Base-by-base conservation (phyloP, 2,888 invertebrate genomes). In the Caenorhabditis sp. region DNA sequence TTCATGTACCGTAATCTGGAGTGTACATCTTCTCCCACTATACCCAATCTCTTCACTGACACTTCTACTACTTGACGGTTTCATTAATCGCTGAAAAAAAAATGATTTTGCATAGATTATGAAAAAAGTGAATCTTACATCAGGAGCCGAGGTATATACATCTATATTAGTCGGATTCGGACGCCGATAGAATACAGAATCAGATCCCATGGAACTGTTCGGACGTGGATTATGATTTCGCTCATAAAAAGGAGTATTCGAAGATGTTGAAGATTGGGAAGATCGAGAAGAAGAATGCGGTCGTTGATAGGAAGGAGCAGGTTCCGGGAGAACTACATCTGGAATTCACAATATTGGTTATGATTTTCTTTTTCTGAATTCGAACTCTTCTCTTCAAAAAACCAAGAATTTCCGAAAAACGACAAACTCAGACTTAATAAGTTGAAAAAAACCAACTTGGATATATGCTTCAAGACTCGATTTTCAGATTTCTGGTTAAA, bases 1-100 rank as follows among this genome's bases (percentile, higher is more conserved):
- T 49, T 76, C 61, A 63, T 81, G 79, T 5, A 77, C 67, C 25
- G 76, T 76, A 49, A 78, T 58, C 43, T 76, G 59, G 60, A 78
- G 20, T 26, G 23, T 26, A 43, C 59, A 65, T 21, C 65, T 70
- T 23, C 68, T 73, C 17, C 77, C 75, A 31, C 58, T 54, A 20
- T 56, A 31, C 17, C 58, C 50, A 25, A 70, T 20, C 38, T 70
- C 70, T 57, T 70, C 69, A 53, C 64, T 43, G 3, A 43, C 14
- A 3, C 43, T 43, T 7, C 14, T 43, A 3, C 14, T 31, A 31
- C 5, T 31, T 31, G 31, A 31, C 4, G 31, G 31, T 31, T 31
- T 31, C 10, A 31, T 4, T 7, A 31, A 10, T 31, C 31, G 31
- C 31, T 31, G 31, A 10, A 31, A 31, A 31, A 4, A 31, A 31